Evolutionary conservation across 2,888 invertebrate genomes (phyloP).

Genomic region (Elegia similella): DNA sequence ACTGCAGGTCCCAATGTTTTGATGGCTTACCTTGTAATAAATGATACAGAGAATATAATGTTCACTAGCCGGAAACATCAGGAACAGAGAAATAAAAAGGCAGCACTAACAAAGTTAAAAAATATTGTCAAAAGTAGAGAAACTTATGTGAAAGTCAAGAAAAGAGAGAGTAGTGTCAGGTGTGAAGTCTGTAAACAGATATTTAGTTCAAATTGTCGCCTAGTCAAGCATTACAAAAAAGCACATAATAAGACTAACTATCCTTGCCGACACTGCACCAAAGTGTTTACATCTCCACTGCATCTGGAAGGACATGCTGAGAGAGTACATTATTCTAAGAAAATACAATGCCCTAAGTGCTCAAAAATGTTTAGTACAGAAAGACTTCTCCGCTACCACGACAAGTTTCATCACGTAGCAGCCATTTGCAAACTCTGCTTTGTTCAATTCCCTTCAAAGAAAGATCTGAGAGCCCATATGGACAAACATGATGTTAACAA

Average conservation of each 20-base stretch:
- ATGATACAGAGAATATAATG: constrained; percentile 42
- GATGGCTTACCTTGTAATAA: constrained; percentile 48
- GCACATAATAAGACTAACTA: constrained; percentile 40
- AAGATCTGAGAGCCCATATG: constrained; percentile 48
- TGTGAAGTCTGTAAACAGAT: constrained; percentile 55
- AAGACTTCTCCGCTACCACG: constrained; percentile 50
- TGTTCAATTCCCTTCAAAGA: constrained; percentile 54
- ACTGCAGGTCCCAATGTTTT: constrained; percentile 35
- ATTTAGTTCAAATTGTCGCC: constrained; percentile 37
- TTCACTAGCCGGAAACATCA: constrained; percentile 47
- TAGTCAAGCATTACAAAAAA: constrained; percentile 52
- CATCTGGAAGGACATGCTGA: constrained; percentile 50
- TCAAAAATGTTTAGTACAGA: constrained; percentile 57
- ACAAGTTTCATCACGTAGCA: constrained; percentile 47
- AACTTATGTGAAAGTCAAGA: constrained; percentile 37
- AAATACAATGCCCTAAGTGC: constrained; percentile 51
- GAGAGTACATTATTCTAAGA: constrained; percentile 58
- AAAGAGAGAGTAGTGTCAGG: constrained; percentile 25
- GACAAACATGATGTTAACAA: constrained; percentile 53
- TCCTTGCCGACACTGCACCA: constrained; percentile 53
- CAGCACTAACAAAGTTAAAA: constrained; percentile 47
- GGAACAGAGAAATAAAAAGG: constrained; percentile 38
- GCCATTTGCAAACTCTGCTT: constrained; percentile 57
- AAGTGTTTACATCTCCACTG: constrained; percentile 42
- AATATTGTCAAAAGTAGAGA: constrained; percentile 42